Base-by-base conservation (phyloP, 2,888 invertebrate species). In the Apodemia hepburni region DNA sequence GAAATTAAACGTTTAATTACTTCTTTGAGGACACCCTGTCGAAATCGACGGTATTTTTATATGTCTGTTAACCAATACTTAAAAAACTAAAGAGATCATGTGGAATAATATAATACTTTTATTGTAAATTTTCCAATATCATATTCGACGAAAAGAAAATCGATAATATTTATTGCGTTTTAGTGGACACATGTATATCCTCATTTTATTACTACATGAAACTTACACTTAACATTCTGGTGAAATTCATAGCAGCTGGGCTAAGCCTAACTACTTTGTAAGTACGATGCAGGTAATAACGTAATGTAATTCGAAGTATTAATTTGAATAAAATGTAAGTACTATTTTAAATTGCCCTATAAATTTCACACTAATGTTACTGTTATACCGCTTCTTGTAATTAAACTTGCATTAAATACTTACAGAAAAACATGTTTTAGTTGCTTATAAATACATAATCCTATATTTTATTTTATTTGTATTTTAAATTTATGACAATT, bases 111-210 rank as follows among this genome's bases (percentile, higher is more conserved):
- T 15, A n/a, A 15, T 3, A 45, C 4, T 11, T 45, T 45, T 4
- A 8, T 45, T 45, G 45, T n/a, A 45, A n/a, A 5, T 7, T 45
- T 45, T n/a, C 2, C 15, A 45, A 12, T 4, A n/a, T n/a, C 3
- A n/a, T n/a, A 5, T 45, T 45, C 3, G 3, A n/a, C n/a, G 4
- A 45, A 0, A 15, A 45, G n/a, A n/a, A 60, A 60, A 18, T 7
- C n/a, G 58, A n/a, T 9, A 9, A 11, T 49, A 17, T 22, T 54
- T 59, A 67, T 51, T 71, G 66, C 62, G 70, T 65, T 73, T 73
- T 69, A 69, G 70, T 3, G 7, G 33, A 6, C 6, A 33, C 33
- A 6, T 33, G 6, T 33, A 33, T 29, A 63, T 66, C 59, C 60
- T 57, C 64, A 49, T 64, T 64, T 60, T 62, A 62, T 61, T 60